Conservation (phyloP, 1,140 invertebrate species). For the Saccostrea echinata region DNA sequence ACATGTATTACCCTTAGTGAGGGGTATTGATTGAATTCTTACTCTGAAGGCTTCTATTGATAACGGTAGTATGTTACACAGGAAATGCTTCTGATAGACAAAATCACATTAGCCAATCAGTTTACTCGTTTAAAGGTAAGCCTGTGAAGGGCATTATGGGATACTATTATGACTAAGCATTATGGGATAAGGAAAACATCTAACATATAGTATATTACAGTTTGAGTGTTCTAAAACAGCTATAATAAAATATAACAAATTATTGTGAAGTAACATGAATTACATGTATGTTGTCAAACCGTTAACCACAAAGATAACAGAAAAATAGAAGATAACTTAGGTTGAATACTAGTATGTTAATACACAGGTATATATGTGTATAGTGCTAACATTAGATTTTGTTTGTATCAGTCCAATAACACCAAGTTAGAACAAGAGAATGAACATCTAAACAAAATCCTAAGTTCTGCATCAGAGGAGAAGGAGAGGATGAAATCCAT, state of each 20-base stretch:
- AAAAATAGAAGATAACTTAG: not conserved
- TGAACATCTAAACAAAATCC: conserved; percentile 60
- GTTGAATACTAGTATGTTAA: not conserved
- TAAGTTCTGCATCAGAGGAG: conserved; percentile 56
- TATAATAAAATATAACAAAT: not conserved
- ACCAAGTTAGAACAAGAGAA: conserved; percentile 65
- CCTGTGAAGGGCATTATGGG: not conserved
- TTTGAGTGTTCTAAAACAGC: conserved; percentile 5
- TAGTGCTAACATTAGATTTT: conserved; percentile 42
- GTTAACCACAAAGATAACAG: not conserved
- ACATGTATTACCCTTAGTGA: too few species aligned
- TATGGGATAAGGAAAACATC: conserved; percentile 24
- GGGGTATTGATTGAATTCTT: too few species aligned
- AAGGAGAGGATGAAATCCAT: conserved; percentile 61
- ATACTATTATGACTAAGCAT: conserved; percentile 11
- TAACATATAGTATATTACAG: conserved; percentile 9
- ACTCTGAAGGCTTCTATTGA: too few species aligned
- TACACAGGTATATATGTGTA: not conserved
- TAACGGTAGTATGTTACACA: conserved; percentile 14
- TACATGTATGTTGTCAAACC: not conserved
- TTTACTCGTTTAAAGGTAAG: conserved; percentile 59
- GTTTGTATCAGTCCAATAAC: conserved; percentile 60
- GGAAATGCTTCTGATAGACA: conserved; percentile 67
- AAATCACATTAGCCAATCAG: conserved; percentile 60
- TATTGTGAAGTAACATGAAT: not conserved